Percentiles rank a stretch among this genome's conserved stretches.
Conservation (phyloP, 1,140 invertebrate genomes). For the Lethocerus indicus region DNA sequence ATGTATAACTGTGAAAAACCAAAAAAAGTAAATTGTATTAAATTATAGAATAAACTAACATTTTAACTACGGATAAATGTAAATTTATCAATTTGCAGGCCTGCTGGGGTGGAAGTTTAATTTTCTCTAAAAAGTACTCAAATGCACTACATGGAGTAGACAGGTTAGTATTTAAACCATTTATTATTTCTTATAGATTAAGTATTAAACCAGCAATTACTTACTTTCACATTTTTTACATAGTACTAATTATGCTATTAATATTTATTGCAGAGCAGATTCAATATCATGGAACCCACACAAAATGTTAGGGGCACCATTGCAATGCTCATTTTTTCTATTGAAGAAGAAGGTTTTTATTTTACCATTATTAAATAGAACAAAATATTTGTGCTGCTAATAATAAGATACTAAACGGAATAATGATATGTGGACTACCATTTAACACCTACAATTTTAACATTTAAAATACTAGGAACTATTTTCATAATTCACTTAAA, state of each 20-base stretch:
- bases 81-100: conserved; percentile 32
- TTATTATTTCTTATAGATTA: background rate
- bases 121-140: conserved; percentile 49
- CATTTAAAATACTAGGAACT: too few relatives aligned
- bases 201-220: too few relatives aligned
- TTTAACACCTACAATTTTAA: too few relatives aligned
- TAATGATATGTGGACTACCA: too few relatives aligned
- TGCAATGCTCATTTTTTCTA: conserved; percentile 76
- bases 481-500: too few relatives aligned
- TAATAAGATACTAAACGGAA: too few relatives aligned
- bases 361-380: too few relatives aligned
- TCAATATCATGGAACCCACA: conserved; percentile 89
- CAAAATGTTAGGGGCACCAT: conserved; percentile 72
- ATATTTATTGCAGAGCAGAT: conserved; percentile 35
- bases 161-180: conserved; percentile 29
- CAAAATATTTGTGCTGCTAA: too few relatives aligned
- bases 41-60: background rate
- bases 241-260: conserved; percentile 20
- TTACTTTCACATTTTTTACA: too few relatives aligned
- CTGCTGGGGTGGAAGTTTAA: conserved; percentile 63
- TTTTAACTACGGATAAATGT: background rate
- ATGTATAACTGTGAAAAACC: conserved; percentile 21
- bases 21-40: background rate
- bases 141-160: conserved; percentile 46
- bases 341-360: conserved; percentile 35